Evolutionary conservation across 2,797 vertebrate genomes (phyloP).

Genomic region (Brachyalestes nurse): DNA sequence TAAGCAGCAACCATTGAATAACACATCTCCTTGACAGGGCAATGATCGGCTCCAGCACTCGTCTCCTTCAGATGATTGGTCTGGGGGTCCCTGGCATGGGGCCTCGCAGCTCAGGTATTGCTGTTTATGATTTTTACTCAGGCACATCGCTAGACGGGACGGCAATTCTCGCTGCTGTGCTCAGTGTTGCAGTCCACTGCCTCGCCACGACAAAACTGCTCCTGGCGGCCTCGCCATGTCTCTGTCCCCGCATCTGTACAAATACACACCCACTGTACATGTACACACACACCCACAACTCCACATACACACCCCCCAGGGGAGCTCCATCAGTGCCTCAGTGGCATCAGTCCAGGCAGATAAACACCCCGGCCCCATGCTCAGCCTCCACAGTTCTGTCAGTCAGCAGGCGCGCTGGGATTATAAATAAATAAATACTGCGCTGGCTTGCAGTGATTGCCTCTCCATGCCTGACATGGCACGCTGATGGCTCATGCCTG

Average conservation of each 20-base stretch:
- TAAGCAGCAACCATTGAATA: constrained; percentile 64
- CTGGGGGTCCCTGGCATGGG: constrained; percentile 60
- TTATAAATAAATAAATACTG: constrained; percentile 68
- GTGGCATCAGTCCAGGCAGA: constrained; percentile 53
- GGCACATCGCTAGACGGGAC: constrained; percentile 62
- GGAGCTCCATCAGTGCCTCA: constrained; percentile 56
- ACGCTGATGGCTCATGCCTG: constrained; percentile 75
- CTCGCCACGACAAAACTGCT: constrained; percentile 63
- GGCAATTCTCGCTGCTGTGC: constrained; percentile 62
- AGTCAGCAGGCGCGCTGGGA: constrained; percentile 72
- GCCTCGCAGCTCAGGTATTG: constrained; percentile 70
- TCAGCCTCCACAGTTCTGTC: constrained; percentile 70
- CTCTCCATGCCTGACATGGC: constrained; percentile 79
- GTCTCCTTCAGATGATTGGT: constrained; percentile 69
- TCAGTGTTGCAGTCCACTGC: constrained; percentile 72
- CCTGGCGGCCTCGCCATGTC: constrained; percentile 63
- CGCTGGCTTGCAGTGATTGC: constrained; percentile 72
- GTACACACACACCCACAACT: constrained; percentile 23
- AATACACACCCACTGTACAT: constrained; percentile 38
- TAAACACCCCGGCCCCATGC: constrained; percentile 63
- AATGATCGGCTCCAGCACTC: constrained; percentile 66
- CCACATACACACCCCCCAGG: constrained; percentile 48
- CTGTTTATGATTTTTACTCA: constrained; percentile 64
- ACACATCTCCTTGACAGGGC: constrained; percentile 70
- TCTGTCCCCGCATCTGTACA: constrained; percentile 51